These are phyloP conservation scores for Brachionus koreanus DNA, from an alignment of 1,140 invertebrate species.

Conservation along the genomic window DNA sequence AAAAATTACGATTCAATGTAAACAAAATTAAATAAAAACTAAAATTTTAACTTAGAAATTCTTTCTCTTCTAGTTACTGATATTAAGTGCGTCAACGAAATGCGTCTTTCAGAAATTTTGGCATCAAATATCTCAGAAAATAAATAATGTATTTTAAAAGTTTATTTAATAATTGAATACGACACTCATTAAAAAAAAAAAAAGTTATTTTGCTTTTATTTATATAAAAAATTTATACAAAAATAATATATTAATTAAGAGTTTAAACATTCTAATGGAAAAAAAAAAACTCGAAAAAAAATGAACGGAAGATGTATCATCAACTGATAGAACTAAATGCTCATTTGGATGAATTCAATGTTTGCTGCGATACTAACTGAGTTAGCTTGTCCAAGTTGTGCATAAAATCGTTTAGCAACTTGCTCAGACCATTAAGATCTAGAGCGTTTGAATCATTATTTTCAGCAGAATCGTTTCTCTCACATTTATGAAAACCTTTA, in stretches of 20 bases:
- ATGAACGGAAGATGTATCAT: background rate
- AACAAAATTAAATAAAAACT: too few species aligned
- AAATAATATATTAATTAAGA: background rate
- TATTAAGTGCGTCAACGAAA: too few species aligned
- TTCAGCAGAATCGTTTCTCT: background rate
- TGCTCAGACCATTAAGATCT: background rate
- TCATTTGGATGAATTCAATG: background rate
- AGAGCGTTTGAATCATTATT: background rate
- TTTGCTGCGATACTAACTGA: background rate
- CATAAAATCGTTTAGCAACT: constrained; percentile 30
- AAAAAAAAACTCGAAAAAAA: background rate
- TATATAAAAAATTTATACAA: background rate
- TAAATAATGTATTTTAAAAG: too few species aligned
- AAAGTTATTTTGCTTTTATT: too few species aligned
- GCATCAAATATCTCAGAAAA: too few species aligned
- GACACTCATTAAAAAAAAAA: too few species aligned
- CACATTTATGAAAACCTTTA: background rate
- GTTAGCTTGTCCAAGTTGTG: constrained; percentile 18
- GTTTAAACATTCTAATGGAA: background rate
- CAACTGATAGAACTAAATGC: background rate
- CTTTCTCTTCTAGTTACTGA: too few species aligned
- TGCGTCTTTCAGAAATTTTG: too few species aligned
- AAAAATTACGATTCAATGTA: too few species aligned
- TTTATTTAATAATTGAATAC: too few species aligned
- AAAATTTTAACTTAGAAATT: too few species aligned